Evolutionary conservation across 2,888 invertebrate genomes (phyloP).

Genomic region (Phania funesta): DNA sequence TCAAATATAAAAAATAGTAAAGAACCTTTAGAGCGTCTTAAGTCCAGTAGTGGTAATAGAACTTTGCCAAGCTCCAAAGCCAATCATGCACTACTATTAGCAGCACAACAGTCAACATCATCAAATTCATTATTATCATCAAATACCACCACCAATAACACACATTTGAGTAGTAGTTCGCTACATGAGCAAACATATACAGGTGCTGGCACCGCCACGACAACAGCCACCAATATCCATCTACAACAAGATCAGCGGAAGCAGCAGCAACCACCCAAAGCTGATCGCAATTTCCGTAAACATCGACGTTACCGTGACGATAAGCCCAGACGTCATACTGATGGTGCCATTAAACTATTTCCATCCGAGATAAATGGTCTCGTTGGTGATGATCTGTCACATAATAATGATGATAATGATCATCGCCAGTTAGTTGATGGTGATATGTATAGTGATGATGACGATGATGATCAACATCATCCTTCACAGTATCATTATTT

Average conservation of each 20-base stretch:
- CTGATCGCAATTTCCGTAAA: constrained; percentile 54
- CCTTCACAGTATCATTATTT: constrained; percentile 66
- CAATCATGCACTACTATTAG: constrained; percentile 20
- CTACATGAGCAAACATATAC: constrained; percentile 34
- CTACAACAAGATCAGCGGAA: constrained; percentile 41
- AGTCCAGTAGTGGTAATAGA: constrained; percentile 62
- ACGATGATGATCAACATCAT: constrained; percentile 62
- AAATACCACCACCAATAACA: constrained; percentile 49
- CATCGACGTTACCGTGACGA: constrained; percentile 69
- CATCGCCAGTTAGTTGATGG: constrained; percentile 28
- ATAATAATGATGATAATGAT: constrained; percentile 57
- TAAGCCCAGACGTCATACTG: constrained; percentile 70
- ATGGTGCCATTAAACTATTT: constrained; percentile 64
- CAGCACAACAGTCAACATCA: constrained; percentile 26
- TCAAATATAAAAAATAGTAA: constrained; percentile 43
- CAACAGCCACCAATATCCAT: constrained; percentile 1
- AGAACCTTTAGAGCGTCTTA: constrained; percentile 23
- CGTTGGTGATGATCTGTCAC: constrained; percentile 39
- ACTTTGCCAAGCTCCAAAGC: constrained; percentile 26
- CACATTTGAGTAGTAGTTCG: constrained; percentile 63
- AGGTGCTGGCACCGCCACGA: constrained; percentile 51
- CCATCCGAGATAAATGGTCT: constrained; percentile 40
- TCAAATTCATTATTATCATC: constrained; percentile 52
- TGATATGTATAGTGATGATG: constrained; percentile 57
- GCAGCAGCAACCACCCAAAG: constrained; percentile 20